Conservation (phyloP, 2,797 vertebrate genomes). For the Peromyscus nudipes region DNA sequence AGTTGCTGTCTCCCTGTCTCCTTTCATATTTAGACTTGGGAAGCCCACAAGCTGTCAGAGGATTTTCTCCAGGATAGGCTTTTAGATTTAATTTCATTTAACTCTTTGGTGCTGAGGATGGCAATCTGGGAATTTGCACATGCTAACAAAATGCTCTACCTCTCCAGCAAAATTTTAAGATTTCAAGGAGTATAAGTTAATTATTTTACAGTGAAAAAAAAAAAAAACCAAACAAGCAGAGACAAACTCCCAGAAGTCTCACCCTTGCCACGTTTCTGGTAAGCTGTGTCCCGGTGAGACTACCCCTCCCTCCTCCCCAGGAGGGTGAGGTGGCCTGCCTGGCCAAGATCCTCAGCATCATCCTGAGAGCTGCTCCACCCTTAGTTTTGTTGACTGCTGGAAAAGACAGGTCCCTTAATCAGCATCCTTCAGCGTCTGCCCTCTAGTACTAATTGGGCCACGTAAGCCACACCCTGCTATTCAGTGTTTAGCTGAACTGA, state of each 20-base stretch:
- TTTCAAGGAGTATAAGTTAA: not conserved
- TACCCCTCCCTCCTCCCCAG: too few species aligned
- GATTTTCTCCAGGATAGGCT: not conserved
- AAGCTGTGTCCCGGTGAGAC: not conserved
- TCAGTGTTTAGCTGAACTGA: not conserved
- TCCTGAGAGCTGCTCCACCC: not conserved
- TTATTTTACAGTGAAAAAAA: not conserved
- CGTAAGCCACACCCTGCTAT: not conserved
- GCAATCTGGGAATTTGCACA: not conserved
- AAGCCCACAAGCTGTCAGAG: not conserved
- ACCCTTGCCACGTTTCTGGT: not conserved
- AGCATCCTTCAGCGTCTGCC: not conserved
- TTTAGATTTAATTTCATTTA: not conserved
- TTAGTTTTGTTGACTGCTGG: not conserved
- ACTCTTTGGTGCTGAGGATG: not conserved
- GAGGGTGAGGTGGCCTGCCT: not conserved
- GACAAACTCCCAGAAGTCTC: not conserved
- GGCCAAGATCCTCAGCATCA: not conserved
- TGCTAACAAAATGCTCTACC: not conserved
- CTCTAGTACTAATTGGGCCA: not conserved
- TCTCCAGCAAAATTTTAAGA: not conserved
- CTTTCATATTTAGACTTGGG: slow-evolving; percentile 31
- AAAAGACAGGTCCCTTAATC: not conserved
- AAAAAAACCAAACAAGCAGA: not conserved
- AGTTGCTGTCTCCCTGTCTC: not conserved